A percentile compares a stretch with the other conserved stretches of the same genome.
Conservation (phyloP, 2,797 vertebrate species). For the Schizopygopsis pylzovi region DNA sequence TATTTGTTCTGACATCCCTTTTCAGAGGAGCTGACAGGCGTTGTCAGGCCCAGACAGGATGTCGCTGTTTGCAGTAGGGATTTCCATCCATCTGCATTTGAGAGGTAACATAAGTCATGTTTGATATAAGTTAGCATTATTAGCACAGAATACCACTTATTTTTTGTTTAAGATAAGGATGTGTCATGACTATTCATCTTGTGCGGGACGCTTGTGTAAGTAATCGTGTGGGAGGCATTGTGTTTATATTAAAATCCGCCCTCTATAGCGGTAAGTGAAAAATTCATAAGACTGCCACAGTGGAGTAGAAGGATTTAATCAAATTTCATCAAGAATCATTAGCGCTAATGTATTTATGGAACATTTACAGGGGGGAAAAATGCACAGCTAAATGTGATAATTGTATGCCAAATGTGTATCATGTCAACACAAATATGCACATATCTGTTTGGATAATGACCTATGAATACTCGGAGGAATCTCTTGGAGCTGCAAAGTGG, state of each 20-base stretch:
- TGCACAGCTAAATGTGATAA: constrained; percentile 62
- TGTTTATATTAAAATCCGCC: constrained; percentile 17
- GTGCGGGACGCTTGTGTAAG: background rate
- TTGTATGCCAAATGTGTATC: constrained; percentile 62
- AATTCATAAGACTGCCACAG: background rate
- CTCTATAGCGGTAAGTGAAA: constrained; percentile 1
- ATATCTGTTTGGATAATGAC: constrained; percentile 71
- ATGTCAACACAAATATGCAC: constrained; percentile 69
- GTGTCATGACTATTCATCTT: constrained; percentile 9
- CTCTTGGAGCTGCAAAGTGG: constrained; percentile 71
- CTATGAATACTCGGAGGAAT: constrained; percentile 63
- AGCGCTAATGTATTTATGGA: constrained; percentile 57
- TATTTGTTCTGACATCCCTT: constrained; percentile 45
- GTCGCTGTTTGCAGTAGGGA: constrained; percentile 23
- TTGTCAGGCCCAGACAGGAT: constrained; percentile 33
- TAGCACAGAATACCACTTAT: background rate
- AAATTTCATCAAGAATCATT: constrained; percentile 61
- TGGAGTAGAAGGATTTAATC: constrained; percentile 11
- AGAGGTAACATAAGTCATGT: constrained; percentile 39
- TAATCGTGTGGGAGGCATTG: constrained; percentile 10
- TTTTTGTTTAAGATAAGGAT: constrained; percentile 15
- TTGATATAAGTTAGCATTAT: constrained; percentile 36
- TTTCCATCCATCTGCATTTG: constrained; percentile 46
- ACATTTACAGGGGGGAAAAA: constrained; percentile 1
- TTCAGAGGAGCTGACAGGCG: constrained; percentile 36